Percentiles rank a stretch among this genome's conserved stretches.
phyloP scores from a whole-genome alignment of 2,888 invertebrate genomes.

The Selenia dentaria region DNA sequence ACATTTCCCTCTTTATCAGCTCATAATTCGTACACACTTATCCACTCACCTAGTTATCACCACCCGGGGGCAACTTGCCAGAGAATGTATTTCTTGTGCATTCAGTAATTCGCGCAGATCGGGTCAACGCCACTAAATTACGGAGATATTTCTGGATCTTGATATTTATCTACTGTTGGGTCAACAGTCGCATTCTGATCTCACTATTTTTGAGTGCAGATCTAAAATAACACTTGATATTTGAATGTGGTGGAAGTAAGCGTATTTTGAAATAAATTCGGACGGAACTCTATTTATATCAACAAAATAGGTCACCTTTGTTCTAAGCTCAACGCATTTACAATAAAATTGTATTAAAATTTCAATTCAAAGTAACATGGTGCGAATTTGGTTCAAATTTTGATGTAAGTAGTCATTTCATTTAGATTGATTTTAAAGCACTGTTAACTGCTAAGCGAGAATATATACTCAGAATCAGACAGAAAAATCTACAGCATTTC shows the following conservation, averaged over 20 bases:
- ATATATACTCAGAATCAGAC: no score
- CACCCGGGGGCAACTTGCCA: constrained; percentile 49
- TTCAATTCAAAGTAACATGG: no score
- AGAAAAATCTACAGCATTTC: no score
- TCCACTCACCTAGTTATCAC: constrained; percentile 36
- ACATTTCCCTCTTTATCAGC: no score
- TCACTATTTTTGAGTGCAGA: constrained; percentile 11
- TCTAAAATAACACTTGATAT: not conserved
- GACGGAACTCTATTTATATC: not conserved
- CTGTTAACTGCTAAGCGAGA: no score
- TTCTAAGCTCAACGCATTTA: not conserved
- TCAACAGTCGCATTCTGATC: constrained; percentile 26
- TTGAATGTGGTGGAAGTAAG: not conserved
- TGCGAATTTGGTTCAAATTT: no score
- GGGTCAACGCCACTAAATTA: constrained; percentile 45
- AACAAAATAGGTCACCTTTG: not conserved
- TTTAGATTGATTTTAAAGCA: no score
- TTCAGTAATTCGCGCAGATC: constrained; percentile 31
- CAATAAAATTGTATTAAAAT: no score
- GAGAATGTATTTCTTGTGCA: constrained; percentile 40
- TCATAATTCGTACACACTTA: constrained; percentile 44
- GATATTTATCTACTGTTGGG: constrained; percentile 24
- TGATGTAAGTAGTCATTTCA: no score
- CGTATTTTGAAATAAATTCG: not conserved
- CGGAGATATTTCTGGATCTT: constrained; percentile 28